These are phyloP conservation scores for Rhagoletis zephyria DNA, from an alignment of 1,140 invertebrate species.

Conservation along the genomic window DNA sequence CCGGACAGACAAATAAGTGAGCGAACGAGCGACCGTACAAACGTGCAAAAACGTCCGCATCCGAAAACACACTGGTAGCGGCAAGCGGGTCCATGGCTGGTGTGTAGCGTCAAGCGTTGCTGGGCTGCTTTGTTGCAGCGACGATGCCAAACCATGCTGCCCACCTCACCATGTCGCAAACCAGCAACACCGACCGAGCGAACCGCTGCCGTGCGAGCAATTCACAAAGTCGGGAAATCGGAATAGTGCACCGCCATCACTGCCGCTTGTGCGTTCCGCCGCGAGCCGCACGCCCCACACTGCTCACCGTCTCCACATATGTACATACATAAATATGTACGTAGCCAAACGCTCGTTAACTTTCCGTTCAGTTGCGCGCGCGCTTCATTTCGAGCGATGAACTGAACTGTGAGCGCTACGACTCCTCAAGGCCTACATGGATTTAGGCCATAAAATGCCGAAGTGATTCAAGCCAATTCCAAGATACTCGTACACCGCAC, in stretches of 20 bases:
- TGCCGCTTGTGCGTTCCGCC: conserved; percentile 27
- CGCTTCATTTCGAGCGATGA: conserved; percentile 36
- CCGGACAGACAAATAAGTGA: conserved; percentile 34
- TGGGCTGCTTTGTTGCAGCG: conserved; percentile 38
- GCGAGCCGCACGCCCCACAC: neutral
- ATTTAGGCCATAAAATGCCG: conserved; percentile 58
- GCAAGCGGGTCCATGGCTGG: neutral
- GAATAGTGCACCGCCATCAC: conserved; percentile 17
- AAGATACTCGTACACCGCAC: neutral
- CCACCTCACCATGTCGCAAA: neutral
- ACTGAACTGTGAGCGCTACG: conserved; percentile 32
- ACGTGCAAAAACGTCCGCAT: conserved; percentile 55
- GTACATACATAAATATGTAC: neutral
- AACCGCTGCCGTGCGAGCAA: neutral
- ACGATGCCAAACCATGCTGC: neutral
- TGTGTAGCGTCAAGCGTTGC: neutral
- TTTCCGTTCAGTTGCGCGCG: conserved; percentile 35
- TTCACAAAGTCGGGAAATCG: conserved; percentile 18
- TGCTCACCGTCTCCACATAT: neutral
- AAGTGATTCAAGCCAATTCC: conserved; percentile 57
- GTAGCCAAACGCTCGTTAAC: neutral
- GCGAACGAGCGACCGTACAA: conserved; percentile 25
- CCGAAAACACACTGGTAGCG: conserved; percentile 56
- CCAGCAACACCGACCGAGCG: neutral
- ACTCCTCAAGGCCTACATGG: conserved; percentile 58